These are phyloP conservation scores for Etheostoma nigrum DNA, from an alignment of 2,797 vertebrate genomes.

Conservation along the genomic window DNA sequence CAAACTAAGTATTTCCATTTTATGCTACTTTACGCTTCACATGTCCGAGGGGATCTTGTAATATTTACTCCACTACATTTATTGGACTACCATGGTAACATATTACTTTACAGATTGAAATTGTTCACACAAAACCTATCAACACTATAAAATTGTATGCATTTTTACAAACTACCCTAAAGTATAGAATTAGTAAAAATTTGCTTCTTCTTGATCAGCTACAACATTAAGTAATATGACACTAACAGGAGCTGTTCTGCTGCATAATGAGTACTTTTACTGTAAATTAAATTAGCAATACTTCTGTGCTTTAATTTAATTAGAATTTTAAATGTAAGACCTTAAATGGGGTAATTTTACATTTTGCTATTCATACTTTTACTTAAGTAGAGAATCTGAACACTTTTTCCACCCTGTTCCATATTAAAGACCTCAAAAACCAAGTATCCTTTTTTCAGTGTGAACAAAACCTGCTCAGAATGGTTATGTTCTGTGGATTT, in stretches of 20 bases:
- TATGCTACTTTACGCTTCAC: neutral
- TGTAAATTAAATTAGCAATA: neutral
- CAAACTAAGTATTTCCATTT: neutral
- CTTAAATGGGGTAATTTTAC: neutral
- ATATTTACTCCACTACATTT: neutral
- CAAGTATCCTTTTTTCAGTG: neutral
- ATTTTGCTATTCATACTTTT: neutral
- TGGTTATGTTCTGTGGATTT: neutral
- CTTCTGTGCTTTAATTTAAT: neutral
- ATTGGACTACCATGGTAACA: neutral
- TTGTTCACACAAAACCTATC: neutral
- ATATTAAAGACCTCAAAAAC: neutral
- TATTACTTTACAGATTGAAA: constrained; percentile 6
- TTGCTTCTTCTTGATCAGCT: too few relatives aligned
- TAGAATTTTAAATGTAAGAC: neutral
- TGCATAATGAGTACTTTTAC: neutral
- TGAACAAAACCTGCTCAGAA: neutral
- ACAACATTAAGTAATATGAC: neutral
- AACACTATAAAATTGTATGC: too few relatives aligned
- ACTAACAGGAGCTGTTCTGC: neutral
- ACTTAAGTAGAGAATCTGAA: neutral
- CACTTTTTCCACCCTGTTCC: neutral
- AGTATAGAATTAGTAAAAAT: neutral
- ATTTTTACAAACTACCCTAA: neutral
- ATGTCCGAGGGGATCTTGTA: too few relatives aligned